Base-by-base conservation (phyloP, 2,888 invertebrate genomes). In the Callyntrura guangdongensis region DNA sequence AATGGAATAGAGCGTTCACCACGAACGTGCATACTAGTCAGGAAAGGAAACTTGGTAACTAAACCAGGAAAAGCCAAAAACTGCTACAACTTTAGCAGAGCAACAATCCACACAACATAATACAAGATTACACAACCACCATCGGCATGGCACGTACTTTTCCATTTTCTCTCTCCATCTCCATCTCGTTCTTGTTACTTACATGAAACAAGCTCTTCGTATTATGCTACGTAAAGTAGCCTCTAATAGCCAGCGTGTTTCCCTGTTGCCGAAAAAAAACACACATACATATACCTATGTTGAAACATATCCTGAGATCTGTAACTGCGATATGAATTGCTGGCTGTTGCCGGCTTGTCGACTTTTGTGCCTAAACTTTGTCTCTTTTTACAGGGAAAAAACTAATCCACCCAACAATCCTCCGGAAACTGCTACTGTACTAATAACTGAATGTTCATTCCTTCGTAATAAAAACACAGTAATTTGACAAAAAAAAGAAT, bases 371-470 rank as follows among this genome's bases (percentile, higher is more conserved):
- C 36, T 36, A 36, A 36, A 36, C 69, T 36, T 36, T 64, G 25
- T 14, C 27, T 47, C 47, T 3, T 14, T 14, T 59, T 17, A 12
- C 59, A 59, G 59, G 1, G 17, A 36, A 36, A 69, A 69, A 69
- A 36, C 69, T 69, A 69, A 69, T 69, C 59, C 59, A 17, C 17
- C 59, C 17, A 17, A 17, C 59, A 59, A 59, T 59, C 69, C 69
- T 69, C 36, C 69, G 69, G 69, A 69, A 69, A 69, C 69, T 36
- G 59, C 36, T 36, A 36, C 69, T 69, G 36, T 36, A 69, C 69
- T 69, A 77, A 56, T 82, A 82, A 82, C 64, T 45, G 20, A 6
- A 64, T 14, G 64, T 47, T 82, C 82, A 64, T 47, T 82, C 82
- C 47, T 82, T 82, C 22, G 82, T 61, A 72, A 72, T 36, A 69